Base-by-base conservation (phyloP, 2,113 vertebrate genomes). In the Pseudorhombus dupliciocellatus region DNA sequence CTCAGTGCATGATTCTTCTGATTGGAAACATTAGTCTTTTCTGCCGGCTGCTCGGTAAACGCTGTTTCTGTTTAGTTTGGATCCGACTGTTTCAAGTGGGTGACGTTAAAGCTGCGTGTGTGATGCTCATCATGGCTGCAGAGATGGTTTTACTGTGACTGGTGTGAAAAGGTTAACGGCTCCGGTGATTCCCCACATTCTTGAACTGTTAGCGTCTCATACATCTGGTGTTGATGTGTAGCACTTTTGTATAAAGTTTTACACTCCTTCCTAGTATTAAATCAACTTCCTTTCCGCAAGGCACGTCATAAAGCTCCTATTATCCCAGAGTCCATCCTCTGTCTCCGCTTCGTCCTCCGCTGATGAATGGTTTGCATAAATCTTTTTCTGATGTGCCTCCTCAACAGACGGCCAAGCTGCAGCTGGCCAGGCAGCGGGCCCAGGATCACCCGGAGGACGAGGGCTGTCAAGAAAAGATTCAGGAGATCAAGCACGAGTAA, bases 401-500 rank as follows among this genome's bases (percentile, higher is more conserved):
- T 86, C 73, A 0, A 12, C 91, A 97, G 96, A 96, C 95, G 0
- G 96, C 94, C 0, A 93, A 92, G 89, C 92, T 97, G 60, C 96
- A 97, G 90, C 91, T 97, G 81, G 94, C 93, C 30, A 93, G 85
- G 87, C 96, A 97, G 90, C 93, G 62, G 64, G 94, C 83, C 0
- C 94, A 95, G 89, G 96, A 97, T 75, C 93, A 94, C 71, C 96
- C 95, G 2, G 89, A 93, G 8, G 91, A 91, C 12, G 94, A 93
- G 0, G 68, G 62, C 54, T 89, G 93, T 86, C 90, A 92, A 73
- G 95, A 95, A 83, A 91, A 93, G 83, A 92, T 95, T 75, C 95
- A 66, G 66, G 90, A 94, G 63, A 84, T 96, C 82, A 96, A 93
- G 87, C 95, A 95, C 26, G 92, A 92, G 96, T 97, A 93, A 88